A percentile compares a stretch with the other conserved stretches of the same genome.
Evolutionary conservation across 2,113 vertebrate species (phyloP).

Genomic region (Fregetta grallaria): DNA sequence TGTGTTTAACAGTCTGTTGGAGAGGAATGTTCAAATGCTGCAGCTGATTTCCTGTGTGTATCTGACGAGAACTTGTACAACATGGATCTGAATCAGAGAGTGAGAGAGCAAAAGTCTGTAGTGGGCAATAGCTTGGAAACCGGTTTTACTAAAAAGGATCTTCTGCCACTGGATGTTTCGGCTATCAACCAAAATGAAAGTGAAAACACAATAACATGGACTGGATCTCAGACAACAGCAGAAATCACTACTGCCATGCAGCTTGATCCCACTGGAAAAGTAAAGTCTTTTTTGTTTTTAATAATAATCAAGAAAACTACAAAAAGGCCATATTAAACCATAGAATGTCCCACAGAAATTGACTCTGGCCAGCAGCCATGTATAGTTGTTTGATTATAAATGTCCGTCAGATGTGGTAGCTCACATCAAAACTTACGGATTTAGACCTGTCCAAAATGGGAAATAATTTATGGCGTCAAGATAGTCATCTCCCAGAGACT

Average conservation of each 20-base stretch:
- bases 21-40: conserved; percentile 61
- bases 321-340: neutral
- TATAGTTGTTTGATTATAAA: neutral
- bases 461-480: neutral
- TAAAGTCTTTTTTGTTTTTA: neutral
- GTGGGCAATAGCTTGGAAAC: neutral
- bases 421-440: neutral
- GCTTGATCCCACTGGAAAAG: conserved; percentile 41
- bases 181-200: conserved; percentile 44
- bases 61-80: conserved; percentile 58
- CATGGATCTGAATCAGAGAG: conserved; percentile 49
- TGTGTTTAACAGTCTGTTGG: conserved; percentile 67
- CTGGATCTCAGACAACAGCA: conserved; percentile 11
- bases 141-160: conserved; percentile 20
- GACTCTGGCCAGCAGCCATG: accelerated
- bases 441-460: neutral
- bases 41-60: conserved; percentile 28
- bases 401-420: neutral
- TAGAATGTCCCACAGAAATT: neutral
- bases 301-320: neutral
- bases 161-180: neutral
- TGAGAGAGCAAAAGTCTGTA: neutral
- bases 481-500: neutral
- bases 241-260: neutral
- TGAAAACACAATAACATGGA: conserved; percentile 22